Conservation (phyloP, 2,113 vertebrate species). For the Sylvietta virens region DNA sequence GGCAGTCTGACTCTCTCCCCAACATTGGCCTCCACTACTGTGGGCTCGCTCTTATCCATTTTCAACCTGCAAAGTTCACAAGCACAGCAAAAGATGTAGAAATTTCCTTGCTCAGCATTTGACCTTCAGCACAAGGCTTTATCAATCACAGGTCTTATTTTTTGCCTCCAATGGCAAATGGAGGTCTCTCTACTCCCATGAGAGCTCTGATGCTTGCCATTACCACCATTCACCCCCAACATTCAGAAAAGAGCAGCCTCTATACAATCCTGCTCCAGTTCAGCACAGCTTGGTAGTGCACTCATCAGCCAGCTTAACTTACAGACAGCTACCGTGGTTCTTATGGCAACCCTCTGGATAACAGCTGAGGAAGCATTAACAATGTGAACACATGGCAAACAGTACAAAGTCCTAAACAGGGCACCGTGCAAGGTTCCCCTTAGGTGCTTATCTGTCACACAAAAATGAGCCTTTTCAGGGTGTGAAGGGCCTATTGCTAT, state of each 20-base stretch:
- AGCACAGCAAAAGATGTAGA: background rate
- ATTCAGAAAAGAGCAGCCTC: background rate
- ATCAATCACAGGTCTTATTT: background rate
- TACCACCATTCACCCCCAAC: background rate
- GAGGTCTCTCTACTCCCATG: background rate
- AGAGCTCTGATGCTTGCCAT: background rate
- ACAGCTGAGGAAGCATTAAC: background rate
- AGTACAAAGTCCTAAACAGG: background rate
- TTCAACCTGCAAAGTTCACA: conserved; percentile 73
- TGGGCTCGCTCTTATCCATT: conserved; percentile 74
- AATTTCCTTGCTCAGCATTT: background rate
- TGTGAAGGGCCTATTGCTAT: background rate
- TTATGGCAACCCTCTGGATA: background rate
- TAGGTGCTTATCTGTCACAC: background rate
- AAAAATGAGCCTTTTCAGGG: background rate
- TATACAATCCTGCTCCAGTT: background rate
- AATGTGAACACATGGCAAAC: background rate
- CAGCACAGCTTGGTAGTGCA: background rate
- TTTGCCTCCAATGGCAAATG: background rate
- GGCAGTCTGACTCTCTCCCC: conserved; percentile 79
- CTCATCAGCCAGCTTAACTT: background rate
- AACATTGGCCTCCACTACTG: conserved; percentile 71
- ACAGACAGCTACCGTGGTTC: background rate
- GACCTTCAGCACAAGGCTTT: background rate
- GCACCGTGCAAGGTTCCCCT: background rate